Conservation (phyloP, 2,797 vertebrate genomes). For the Lagocephalus sceleratus region DNA sequence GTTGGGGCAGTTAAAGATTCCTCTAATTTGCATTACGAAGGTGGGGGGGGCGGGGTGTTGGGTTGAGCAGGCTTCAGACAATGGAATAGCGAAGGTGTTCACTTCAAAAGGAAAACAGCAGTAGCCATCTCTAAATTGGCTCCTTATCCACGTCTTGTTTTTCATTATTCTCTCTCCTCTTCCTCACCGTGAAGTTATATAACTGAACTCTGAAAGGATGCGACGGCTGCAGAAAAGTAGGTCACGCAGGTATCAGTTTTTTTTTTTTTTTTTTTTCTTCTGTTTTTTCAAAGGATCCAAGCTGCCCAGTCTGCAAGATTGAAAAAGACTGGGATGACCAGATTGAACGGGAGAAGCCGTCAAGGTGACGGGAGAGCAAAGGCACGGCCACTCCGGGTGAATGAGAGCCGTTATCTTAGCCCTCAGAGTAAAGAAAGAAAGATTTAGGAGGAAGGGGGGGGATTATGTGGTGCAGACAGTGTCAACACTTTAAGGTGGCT, state of each 20-base stretch:
- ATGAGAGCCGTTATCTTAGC: slow-evolving; percentile 55
- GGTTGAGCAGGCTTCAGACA: not conserved
- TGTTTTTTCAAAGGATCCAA: slow-evolving; percentile 19
- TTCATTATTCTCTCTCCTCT: slow-evolving; percentile 17
- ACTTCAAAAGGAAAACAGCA: no score
- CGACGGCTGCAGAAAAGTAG: slow-evolving; percentile 49
- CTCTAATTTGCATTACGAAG: slow-evolving; percentile 1
- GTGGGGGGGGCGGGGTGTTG: not conserved
- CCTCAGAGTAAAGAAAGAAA: slow-evolving; percentile 59
- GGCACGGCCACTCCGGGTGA: slow-evolving; percentile 48
- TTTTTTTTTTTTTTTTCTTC: slow-evolving; percentile 9
- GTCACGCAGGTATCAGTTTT: slow-evolving; percentile 58
- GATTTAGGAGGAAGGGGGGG: slow-evolving; percentile 46
- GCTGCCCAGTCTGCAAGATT: slow-evolving; percentile 45
- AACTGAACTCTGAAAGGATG: slow-evolving; percentile 39
- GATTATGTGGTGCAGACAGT: slow-evolving; percentile 52
- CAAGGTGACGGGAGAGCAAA: slow-evolving; percentile 45
- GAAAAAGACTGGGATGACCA: slow-evolving; percentile 42
- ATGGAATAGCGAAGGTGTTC: not conserved
- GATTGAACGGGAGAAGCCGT: slow-evolving; percentile 44
- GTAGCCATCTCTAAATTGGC: not conserved
- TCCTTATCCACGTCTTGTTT: not conserved
- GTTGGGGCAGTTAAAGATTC: not conserved
- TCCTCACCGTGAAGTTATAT: slow-evolving; percentile 30
- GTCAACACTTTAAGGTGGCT: slow-evolving; percentile 50